Evolutionary conservation across 2,888 invertebrate genomes (phyloP), one percentile per base, ranked within the genome.

Genomic region (Xylophagus ater): DNA sequence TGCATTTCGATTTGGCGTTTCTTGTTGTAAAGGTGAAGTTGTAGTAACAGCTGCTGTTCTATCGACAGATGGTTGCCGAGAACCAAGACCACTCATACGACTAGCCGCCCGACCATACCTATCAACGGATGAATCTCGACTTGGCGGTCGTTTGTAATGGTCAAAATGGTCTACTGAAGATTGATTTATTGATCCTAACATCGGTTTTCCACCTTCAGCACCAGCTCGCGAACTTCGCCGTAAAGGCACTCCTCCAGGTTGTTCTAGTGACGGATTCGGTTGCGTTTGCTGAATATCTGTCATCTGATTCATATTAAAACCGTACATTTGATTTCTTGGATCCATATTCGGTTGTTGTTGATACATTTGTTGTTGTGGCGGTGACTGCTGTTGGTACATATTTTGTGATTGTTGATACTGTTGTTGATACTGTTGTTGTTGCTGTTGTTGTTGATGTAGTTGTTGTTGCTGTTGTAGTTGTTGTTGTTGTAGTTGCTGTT

Each of bases 91-190:
- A 50, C 71, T 71, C 47, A 77, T 59, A 42, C 76, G 66, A 48
- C 74, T 74, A 34, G 77, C 72, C 17, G 83, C 79, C 45, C 81
- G 71, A 4, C 80, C 76, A 57, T 81, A 85, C 44, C 83, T 73
- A 67, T 88, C 88, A 31, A 86, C 83, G 51, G 87, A 87, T 44
- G 82, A 79, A 59, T 88, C 87, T 57, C 88, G 72, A 67, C 88
- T 88, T 1, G 88, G 87, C 37, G 89, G 87, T 59, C 86, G 72
- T 64, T 88, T 87, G 64, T 94, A 94, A 59, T 94, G 93, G 64
- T 93, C 93, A 59, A 90, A 88, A 57, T 88, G 86, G 63, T 90
- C 89, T 57, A 86, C 86, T 51, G 85, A 82, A 9, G 83, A 72
- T 66, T 80, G 72, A 18, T 56, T 56, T 34, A 51, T 54, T 45